phyloP scores from a whole-genome alignment of 2,797 vertebrate species.

The Helarctos malayanus region DNA sequence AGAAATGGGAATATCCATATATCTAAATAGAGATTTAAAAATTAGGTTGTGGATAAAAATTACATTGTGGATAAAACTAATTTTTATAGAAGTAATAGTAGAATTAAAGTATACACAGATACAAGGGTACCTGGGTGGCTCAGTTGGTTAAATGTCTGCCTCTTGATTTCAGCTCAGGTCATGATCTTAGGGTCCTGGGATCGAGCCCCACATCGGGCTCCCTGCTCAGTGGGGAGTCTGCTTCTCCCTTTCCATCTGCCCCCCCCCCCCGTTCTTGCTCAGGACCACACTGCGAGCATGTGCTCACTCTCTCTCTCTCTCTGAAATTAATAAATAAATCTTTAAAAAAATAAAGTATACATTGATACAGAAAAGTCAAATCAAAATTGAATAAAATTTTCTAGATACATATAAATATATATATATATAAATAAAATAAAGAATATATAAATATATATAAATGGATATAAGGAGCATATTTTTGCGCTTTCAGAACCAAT shows the following conservation, averaged over 20 bases:
- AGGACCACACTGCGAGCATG: not conserved
- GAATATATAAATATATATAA: not conserved
- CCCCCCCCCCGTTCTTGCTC: not conserved
- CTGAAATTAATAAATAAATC: not conserved
- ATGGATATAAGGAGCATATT: not conserved
- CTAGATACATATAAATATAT: not conserved
- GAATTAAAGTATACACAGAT: not conserved
- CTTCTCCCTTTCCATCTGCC: not conserved
- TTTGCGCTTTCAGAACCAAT: constrained; percentile 57
- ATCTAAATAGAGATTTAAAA: constrained; percentile 5
- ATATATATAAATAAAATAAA: not conserved
- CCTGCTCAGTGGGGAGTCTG: not conserved
- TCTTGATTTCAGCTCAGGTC: not conserved
- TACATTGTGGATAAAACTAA: constrained; percentile 10
- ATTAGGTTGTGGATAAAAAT: constrained; percentile 17
- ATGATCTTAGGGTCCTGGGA: not conserved
- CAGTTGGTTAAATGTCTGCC: not conserved
- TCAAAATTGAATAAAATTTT: constrained; percentile 37
- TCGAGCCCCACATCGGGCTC: not conserved
- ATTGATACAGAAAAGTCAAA: not conserved
- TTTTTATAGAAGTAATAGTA: not conserved
- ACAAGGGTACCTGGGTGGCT: not conserved
- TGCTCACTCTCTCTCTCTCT: not conserved
- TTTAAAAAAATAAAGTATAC: not conserved
- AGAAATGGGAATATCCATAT: not conserved